Evolutionary conservation across 2,888 invertebrate genomes (phyloP), one percentile per base, ranked within the genome.

Genomic region (Callosobruchus maculatus): DNA sequence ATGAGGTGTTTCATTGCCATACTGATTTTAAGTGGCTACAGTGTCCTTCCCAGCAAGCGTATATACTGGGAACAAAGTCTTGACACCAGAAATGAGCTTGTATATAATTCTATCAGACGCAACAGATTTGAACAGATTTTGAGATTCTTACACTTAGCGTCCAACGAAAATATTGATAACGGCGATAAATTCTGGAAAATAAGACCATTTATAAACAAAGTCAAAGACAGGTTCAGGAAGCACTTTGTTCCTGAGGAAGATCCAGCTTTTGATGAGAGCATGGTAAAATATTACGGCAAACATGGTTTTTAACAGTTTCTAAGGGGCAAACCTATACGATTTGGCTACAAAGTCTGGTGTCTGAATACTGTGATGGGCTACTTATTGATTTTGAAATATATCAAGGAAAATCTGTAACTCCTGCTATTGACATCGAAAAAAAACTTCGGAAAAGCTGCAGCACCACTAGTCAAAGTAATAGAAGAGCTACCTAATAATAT

Each of bases 231-330:
- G 68, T 74, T 66, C 49, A 49, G 26, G 68, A 67, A 71, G 68
- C 30, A 68, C 68, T 74, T 68, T 71, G 67, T 22, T 20, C 71
- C 76, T 31, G 72, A 76, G 72, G 71, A 70, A 67, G 30, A 73
- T 70, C 21, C 73, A 22, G 18, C 49, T 5, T 83, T 67, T 67
- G 71, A 73, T 69, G 71, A 71, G 49, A 67, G 70, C n/a, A 68
- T 68, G 68, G 20, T 68, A 3, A 68, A 68, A 68, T 72, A 74
- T 72, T 74, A 72, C 31, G 74, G 72, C 20, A 70, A 70, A 30
- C 74, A 74, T 21, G 72, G 72, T 0, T 74, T 72, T 67, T 70
- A 74, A 68, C 74, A 72, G 30, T 74, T 79, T 74, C 76, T 83
- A 2, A 75, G 78, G 67, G 72, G 70, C 22, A 77, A 77, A 77